These are phyloP conservation scores for Narcine bancroftii DNA, from an alignment of 2,113 vertebrate species.

Conservation along the genomic window DNA sequence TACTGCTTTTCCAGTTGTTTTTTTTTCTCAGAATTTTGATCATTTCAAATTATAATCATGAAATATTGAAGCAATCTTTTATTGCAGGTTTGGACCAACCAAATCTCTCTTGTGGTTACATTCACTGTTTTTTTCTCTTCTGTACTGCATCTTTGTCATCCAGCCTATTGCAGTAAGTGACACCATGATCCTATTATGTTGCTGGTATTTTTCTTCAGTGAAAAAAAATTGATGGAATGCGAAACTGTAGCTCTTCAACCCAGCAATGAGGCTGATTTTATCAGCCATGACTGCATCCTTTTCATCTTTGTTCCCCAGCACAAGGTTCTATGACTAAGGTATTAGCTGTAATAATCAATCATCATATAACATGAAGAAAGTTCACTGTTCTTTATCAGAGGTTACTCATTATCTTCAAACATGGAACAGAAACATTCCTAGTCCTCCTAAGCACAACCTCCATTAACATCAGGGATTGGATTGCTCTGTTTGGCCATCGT, in stretches of 20 bases:
- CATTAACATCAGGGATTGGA: background rate
- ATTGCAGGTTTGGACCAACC: constrained; percentile 54
- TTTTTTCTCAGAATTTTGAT: background rate
- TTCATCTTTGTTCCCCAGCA: background rate
- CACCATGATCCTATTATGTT: background rate
- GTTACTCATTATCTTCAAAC: background rate
- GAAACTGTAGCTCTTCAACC: background rate
- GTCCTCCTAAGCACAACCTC: background rate
- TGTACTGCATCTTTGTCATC: constrained; percentile 58
- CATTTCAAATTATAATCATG: background rate
- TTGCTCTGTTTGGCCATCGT: background rate
- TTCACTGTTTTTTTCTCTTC: constrained; percentile 57
- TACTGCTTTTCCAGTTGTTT: background rate
- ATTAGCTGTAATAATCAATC: background rate
- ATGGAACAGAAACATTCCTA: background rate
- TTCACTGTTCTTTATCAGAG: background rate
- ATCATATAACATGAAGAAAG: background rate
- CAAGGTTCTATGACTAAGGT: background rate
- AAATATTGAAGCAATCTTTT: constrained; percentile 18
- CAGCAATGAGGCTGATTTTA: background rate
- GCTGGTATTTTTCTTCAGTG: background rate
- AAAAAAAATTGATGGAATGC: background rate
- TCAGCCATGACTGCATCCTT: background rate
- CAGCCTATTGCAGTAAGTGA: constrained; percentile 59
- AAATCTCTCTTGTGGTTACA: constrained; percentile 58